These are phyloP conservation scores for Lycaon pictus DNA, from an alignment of 2,113 vertebrate species.

Conservation along the genomic window DNA sequence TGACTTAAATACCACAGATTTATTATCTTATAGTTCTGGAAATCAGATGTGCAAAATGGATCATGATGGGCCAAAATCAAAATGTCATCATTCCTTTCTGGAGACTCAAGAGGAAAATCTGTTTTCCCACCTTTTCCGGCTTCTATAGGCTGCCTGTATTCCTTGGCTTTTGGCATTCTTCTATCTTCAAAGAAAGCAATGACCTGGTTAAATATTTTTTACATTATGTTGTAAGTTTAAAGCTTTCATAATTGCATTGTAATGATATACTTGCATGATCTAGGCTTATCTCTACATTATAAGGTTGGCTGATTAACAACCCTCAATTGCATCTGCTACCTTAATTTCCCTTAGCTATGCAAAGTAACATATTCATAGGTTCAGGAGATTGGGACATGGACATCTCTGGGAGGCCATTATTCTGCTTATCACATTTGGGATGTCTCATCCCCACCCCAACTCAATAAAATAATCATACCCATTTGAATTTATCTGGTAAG, in stretches of 20 bases:
- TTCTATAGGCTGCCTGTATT: background rate
- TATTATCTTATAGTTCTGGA: background rate
- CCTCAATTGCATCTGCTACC: background rate
- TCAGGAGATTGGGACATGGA: background rate
- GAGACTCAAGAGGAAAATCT: background rate
- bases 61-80: background rate
- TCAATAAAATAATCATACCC: slow-evolving; percentile 1
- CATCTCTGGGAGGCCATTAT: background rate
- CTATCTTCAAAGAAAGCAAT: background rate
- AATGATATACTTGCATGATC: background rate
- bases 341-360: background rate
- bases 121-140: background rate
- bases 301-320: background rate
- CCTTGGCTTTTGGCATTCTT: background rate
- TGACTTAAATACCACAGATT: background rate
- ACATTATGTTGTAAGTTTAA: background rate
- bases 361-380: background rate
- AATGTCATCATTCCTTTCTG: slow-evolving; percentile 3
- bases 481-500: slow-evolving; percentile 32
- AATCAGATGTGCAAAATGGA: background rate
- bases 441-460: background rate
- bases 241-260: background rate
- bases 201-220: background rate
- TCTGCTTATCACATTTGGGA: background rate
- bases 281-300: background rate